Conservation (phyloP, 2,888 invertebrate genomes). For the Odiellus spinosus region DNA sequence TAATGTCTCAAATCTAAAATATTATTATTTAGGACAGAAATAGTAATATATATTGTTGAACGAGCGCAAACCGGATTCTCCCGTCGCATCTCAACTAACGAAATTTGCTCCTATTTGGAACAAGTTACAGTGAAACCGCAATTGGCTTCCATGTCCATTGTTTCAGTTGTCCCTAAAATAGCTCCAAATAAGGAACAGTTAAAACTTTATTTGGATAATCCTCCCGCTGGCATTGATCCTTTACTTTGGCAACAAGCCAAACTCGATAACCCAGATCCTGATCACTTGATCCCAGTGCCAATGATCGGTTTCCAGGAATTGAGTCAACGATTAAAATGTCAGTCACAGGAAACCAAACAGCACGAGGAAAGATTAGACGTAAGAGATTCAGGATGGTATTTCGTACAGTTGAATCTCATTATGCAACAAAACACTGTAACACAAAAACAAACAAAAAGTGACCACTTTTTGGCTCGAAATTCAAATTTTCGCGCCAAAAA, state of each 20-base stretch:
- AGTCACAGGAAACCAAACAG: conserved; percentile 47
- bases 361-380: conserved; percentile 65
- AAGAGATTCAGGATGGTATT: conserved; percentile 15
- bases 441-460: too few relatives aligned
- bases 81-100: conserved; percentile 29
- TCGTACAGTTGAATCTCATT: too few relatives aligned
- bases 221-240: conserved; percentile 83
- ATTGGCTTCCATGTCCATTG: conserved; percentile 52
- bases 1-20: not conserved
- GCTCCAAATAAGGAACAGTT: conserved; percentile 36
- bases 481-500: too few relatives aligned
- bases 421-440: too few relatives aligned
- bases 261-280: conserved; percentile 82
- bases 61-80: conserved; percentile 38
- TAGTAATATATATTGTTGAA: conserved; percentile 55
- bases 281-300: conserved; percentile 77
- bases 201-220: conserved; percentile 71
- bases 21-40: conserved; percentile 44
- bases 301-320: conserved; percentile 68
- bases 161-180: conserved; percentile 52
- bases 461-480: too few relatives aligned
- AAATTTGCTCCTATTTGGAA: conserved; percentile 34
- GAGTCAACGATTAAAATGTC: conserved; percentile 59
- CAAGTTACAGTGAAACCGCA: conserved; percentile 54
- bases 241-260: conserved; percentile 93